phyloP scores from a whole-genome alignment of 2,888 invertebrate genomes.

The Drosophila sordidapex region DNA sequence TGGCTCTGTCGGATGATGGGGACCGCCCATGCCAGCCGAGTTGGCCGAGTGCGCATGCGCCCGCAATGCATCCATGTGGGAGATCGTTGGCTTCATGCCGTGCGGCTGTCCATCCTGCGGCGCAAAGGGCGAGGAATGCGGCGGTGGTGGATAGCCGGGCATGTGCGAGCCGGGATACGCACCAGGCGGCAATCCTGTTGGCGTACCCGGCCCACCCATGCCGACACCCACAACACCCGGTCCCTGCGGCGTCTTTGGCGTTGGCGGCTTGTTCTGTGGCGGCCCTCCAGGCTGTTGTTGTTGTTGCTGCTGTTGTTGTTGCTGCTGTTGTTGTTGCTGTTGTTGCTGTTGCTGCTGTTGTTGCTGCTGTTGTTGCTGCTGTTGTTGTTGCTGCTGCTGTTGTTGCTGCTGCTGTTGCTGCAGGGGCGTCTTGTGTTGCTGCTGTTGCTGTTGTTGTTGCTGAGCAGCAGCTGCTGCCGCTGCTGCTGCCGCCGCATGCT shows the following conservation, averaged over 20 bases:
- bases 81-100: slow-evolving; percentile 85
- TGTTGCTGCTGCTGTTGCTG: slow-evolving; percentile 29
- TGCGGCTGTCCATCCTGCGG: slow-evolving; percentile 89
- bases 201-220: slow-evolving; percentile 75
- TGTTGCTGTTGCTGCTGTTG: slow-evolving; percentile 39
- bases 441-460: slow-evolving; percentile 43
- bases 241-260: slow-evolving; percentile 85
- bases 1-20: slow-evolving; percentile 84
- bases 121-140: slow-evolving; percentile 87
- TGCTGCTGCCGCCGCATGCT: slow-evolving; percentile 60
- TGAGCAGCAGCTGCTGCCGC: slow-evolving; percentile 74
- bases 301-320: slow-evolving; percentile 37
- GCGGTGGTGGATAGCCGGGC: slow-evolving; percentile 83
- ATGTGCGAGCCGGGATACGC: slow-evolving; percentile 83
- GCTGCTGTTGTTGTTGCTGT: slow-evolving; percentile 39
- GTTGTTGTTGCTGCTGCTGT: slow-evolving; percentile 63
- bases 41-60: slow-evolving; percentile 90
- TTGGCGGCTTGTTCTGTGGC: slow-evolving; percentile 84
- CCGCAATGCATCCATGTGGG: slow-evolving; percentile 91
- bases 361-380: slow-evolving; percentile 62
- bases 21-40: slow-evolving; percentile 77
- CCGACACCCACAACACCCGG: slow-evolving; percentile 73
- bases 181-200: slow-evolving; percentile 82
- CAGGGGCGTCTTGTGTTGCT: slow-evolving; percentile 29
- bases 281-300: slow-evolving; percentile 67